phyloP scores from a whole-genome alignment of 2,888 invertebrate genomes.

The Meta bourneti region DNA sequence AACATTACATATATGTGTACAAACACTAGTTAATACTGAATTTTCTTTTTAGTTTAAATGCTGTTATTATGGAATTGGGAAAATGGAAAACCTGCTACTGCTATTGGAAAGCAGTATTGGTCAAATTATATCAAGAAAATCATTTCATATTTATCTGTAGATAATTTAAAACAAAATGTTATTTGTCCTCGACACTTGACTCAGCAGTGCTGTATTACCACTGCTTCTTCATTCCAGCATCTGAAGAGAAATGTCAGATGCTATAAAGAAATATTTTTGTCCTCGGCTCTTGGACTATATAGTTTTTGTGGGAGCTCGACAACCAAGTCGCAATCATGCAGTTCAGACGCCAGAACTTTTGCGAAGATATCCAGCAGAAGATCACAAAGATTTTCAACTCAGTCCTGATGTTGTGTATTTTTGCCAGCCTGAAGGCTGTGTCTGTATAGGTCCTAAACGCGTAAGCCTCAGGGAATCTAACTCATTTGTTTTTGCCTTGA shows the following conservation, averaged over 20 bases:
- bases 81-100: conserved; percentile 62
- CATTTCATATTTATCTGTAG: conserved; percentile 67
- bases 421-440: conserved; percentile 99
- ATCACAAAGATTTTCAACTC: conserved; percentile 96
- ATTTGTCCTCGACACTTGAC: conserved; percentile 64
- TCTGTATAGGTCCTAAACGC: conserved; percentile 90
- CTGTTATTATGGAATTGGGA: conserved; percentile 68
- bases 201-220: conserved; percentile 42
- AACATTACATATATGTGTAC: no score
- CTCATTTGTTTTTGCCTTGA: conserved; percentile 98
- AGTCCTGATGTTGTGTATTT: conserved; percentile 97
- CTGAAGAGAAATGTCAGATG: conserved; percentile 78
- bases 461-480: conserved; percentile 92
- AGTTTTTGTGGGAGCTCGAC: conserved; percentile 95
- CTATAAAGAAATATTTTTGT: conserved; percentile 82
- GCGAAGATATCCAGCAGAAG: conserved; percentile 95
- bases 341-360: conserved; percentile 94
- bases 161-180: conserved; percentile 68
- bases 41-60: conserved; percentile 61
- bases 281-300: conserved; percentile 91
- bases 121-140: conserved; percentile 41
- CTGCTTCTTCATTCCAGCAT: conserved; percentile 46
- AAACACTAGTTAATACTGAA: not conserved
- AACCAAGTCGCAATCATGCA: conserved; percentile 82
- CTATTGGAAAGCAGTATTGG: conserved; percentile 47